Base-by-base conservation (phyloP, 2,797 vertebrate species). In the Momotus momota region DNA sequence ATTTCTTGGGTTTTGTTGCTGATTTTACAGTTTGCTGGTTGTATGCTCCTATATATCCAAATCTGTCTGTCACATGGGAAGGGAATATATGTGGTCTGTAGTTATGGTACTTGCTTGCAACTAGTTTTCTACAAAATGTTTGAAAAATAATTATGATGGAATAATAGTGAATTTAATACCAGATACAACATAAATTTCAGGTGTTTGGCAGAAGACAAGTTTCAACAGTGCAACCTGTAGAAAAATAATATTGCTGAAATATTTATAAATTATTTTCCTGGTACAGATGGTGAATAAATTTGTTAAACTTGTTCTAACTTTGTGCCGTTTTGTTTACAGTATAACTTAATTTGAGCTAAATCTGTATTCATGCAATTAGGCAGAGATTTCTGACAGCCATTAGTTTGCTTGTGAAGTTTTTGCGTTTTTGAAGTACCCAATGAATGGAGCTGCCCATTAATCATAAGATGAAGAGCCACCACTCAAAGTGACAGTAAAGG, bases 381-480 rank as follows among this genome's bases (percentile, higher is more conserved):
- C 67, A 51, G 74, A 75, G 72, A 57, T 73, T 87, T 93, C 75
- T 81, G 54, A 51, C 69, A 71, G 64, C 25, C 15, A 51, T 82
- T 90, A 54, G 70, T 93, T 85, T 92, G 10, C 78, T 83, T 90
- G 64, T 38, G 79, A 81, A 83, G 27, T 58, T 94, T 82, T 67
- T 93, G 52, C 71, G 48, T 88, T 90, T 93, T 94, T 12, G 49
- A 88, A 78, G 90, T 85, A n/a, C 17, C 48, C 77, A 61, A 10
- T n/a, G 81, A 85, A n/a, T 65, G 74, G 67, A 88, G 83, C 70
- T 92, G 80, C 35, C 71, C 58, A 77, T 97, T 85, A 95, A 96
- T 96, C 91, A 77, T 55, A 81, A 91, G 82, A 73, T 49, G 91
- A 95, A 92, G 86, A 96, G 72, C 62, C 71, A 43, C 65, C 77